Conservation (phyloP, 2,888 invertebrate species). For the Lepidochrysops patricia region DNA sequence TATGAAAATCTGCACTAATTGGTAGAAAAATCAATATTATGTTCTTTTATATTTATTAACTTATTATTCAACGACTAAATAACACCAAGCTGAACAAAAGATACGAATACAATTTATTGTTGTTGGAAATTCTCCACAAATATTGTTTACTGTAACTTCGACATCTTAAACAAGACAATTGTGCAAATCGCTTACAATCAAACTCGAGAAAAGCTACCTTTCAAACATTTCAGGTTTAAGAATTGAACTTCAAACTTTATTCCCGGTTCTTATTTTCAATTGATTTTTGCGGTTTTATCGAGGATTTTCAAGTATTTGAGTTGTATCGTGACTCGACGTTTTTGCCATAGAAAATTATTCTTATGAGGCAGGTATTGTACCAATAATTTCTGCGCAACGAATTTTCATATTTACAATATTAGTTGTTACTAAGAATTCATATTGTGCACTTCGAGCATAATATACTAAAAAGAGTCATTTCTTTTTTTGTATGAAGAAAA, state of each 20-base stretch:
- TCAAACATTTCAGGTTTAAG: slow-evolving; percentile 5
- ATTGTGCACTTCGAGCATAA: too few species aligned
- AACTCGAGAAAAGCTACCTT: neutral
- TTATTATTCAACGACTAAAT: too few species aligned
- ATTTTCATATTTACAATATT: too few species aligned
- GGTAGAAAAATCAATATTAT: too few species aligned
- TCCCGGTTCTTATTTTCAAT: slow-evolving; percentile 1
- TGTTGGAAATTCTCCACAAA: neutral
- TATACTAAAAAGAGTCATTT: too few species aligned
- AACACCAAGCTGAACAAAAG: neutral
- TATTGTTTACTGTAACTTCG: neutral
- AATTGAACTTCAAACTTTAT: slow-evolving; percentile 6
- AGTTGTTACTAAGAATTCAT: too few species aligned
- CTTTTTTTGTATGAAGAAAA: too few species aligned
- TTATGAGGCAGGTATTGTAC: neutral
- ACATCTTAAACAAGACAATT: slow-evolving; percentile 7
- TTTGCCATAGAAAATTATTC: neutral
- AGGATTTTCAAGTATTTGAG: neutral
- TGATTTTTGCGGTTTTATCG: neutral
- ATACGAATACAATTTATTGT: neutral
- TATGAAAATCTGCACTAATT: too few species aligned
- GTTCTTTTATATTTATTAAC: too few species aligned
- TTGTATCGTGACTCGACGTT: neutral
- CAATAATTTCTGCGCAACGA: too few species aligned
- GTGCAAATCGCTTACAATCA: slow-evolving; percentile 6